These are phyloP conservation scores for Pseudoips prasinana DNA, from an alignment of 2,888 invertebrate species.

Conservation along the genomic window DNA sequence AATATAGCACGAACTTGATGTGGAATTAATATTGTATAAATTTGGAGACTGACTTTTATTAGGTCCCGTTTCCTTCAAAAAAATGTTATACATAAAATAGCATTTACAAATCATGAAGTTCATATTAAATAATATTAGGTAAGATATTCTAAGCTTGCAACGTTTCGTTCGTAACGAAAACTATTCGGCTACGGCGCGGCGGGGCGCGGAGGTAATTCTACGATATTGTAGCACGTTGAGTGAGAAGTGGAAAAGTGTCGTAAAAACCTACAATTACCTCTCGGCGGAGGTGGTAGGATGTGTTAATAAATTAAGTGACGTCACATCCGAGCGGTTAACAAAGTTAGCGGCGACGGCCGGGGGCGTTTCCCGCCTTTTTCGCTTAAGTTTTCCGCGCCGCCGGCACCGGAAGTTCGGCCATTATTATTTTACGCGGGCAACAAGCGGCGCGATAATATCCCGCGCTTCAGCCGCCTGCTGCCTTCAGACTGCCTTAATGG, in stretches of 20 bases:
- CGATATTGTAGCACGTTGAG: constrained; percentile 49
- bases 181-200: too few species aligned
- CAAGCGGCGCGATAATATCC: constrained; percentile 83
- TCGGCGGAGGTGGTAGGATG: constrained; percentile 57
- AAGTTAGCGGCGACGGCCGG: constrained; percentile 67
- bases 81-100: too few species aligned
- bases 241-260: constrained; percentile 64
- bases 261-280: constrained; percentile 60
- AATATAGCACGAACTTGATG: too few species aligned
- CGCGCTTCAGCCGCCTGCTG: constrained; percentile 61
- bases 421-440: constrained; percentile 83
- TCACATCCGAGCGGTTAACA: constrained; percentile 72
- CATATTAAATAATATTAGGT: too few species aligned
- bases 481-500: constrained; percentile 68
- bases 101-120: too few species aligned
- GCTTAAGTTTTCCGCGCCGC: constrained; percentile 77
- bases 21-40: too few species aligned
- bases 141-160: too few species aligned
- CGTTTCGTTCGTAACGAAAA: too few species aligned
- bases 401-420: constrained; percentile 83
- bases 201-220: too few species aligned
- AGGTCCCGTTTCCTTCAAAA: too few species aligned
- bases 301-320: constrained; percentile 82
- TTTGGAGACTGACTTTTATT: too few species aligned
- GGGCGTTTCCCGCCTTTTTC: constrained; percentile 79